Evolutionary conservation across 2,888 invertebrate species (phyloP).

Genomic region (Luperina testacea): DNA sequence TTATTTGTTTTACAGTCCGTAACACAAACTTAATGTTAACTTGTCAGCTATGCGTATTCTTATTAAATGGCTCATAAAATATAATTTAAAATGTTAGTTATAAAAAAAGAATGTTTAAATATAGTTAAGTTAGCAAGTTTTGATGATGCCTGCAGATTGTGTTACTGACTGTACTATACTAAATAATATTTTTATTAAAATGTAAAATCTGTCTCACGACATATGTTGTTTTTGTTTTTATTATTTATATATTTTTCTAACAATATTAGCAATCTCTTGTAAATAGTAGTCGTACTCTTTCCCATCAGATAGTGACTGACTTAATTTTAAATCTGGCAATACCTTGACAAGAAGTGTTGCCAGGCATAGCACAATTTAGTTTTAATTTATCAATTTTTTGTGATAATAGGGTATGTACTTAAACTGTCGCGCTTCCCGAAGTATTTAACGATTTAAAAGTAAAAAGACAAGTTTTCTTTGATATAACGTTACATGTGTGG

Average conservation of each 20-base stretch:
- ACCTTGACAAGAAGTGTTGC: conserved; percentile 70
- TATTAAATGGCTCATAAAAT: conserved; percentile 9
- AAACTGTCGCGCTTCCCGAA: conserved; percentile 75
- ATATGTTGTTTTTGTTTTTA: conserved; percentile 84
- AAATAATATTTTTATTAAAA: conserved; percentile 53
- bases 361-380: conserved; percentile 86
- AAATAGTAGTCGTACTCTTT: conserved; percentile 83
- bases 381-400: conserved; percentile 83
- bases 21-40: conserved; percentile 35
- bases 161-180: conserved; percentile 56
- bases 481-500: conserved; percentile 89
- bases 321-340: conserved; percentile 76
- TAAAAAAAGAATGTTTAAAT: conserved; percentile 15
- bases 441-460: conserved; percentile 70
- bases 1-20: conserved; percentile 52
- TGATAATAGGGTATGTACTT: conserved; percentile 88
- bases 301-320: conserved; percentile 87
- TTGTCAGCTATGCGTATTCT: conserved; percentile 18
- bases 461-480: conserved; percentile 79
- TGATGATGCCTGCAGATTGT: conserved; percentile 44
- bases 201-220: conserved; percentile 88
- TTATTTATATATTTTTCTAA: conserved; percentile 65
- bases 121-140: conserved; percentile 23
- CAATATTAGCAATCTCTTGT: conserved; percentile 76
- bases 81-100: not conserved